These are phyloP conservation scores for Hydrochoerus hydrochaeris DNA, from an alignment of 2,113 vertebrate genomes.

Conservation along the genomic window DNA sequence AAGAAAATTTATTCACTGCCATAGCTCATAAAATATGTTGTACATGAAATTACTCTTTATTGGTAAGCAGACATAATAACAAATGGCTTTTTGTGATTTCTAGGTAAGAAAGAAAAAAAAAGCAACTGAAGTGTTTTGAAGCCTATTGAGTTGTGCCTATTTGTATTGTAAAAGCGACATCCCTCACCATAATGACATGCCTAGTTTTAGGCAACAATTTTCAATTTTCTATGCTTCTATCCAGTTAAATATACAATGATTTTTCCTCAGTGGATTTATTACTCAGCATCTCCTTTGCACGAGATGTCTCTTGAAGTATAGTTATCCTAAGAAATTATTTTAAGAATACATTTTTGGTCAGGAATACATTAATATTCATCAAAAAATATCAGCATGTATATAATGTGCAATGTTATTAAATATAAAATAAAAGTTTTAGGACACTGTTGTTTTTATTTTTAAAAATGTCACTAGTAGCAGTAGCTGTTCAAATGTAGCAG, in stretches of 20 bases:
- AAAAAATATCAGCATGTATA: not conserved
- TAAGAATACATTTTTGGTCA: not conserved
- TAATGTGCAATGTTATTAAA: not conserved
- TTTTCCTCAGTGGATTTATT: not conserved
- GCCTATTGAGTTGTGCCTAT: not conserved
- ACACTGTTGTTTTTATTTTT: not conserved
- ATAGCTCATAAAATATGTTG: not conserved
- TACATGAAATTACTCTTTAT: slow-evolving; percentile 23
- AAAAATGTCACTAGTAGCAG: not conserved
- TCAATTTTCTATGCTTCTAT: not conserved
- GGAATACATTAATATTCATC: slow-evolving; percentile 26
- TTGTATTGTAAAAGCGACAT: not conserved
- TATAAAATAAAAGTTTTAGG: not conserved
- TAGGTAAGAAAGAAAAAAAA: too few relatives aligned
- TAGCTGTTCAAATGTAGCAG: not conserved
- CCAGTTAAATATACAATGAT: not conserved
- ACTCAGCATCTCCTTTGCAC: not conserved
- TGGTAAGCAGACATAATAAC: not conserved
- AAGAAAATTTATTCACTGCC: not conserved
- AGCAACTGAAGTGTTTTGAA: not conserved
- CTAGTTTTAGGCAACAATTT: not conserved
- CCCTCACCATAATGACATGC: not conserved
- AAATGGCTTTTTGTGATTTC: not conserved
- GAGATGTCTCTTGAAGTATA: not conserved
- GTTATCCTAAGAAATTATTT: not conserved